Percentiles rank a stretch among this genome's conserved stretches.
phyloP scores from a whole-genome alignment of 2,113 vertebrate genomes.

The Chamaea fasciata region DNA sequence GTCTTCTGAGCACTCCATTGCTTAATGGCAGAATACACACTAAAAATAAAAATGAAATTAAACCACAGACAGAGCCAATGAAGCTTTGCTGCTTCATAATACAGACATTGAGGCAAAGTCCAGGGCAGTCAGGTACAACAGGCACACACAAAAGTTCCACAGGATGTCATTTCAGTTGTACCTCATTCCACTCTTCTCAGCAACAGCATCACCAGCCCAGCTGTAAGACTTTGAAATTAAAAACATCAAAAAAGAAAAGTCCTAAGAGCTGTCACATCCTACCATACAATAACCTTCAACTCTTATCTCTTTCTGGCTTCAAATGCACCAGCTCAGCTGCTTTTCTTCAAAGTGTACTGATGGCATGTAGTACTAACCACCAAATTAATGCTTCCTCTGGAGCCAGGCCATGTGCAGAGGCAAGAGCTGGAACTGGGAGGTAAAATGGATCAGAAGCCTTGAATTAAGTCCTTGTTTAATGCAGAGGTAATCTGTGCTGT shows the following conservation, averaged over 20 bases:
- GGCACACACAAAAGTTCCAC: neutral
- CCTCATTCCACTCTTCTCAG: neutral
- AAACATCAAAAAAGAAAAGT: neutral
- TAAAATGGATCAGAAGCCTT: slow-evolving; percentile 10
- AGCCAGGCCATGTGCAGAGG: neutral
- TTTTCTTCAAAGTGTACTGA: neutral
- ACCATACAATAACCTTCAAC: neutral
- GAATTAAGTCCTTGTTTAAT: slow-evolving; percentile 19
- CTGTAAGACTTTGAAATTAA: neutral
- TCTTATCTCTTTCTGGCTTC: neutral
- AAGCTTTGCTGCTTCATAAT: neutral
- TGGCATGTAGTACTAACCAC: neutral
- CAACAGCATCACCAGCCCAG: neutral
- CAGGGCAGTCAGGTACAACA: neutral
- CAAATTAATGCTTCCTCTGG: neutral
- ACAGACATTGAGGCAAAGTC: neutral
- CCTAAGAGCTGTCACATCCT: neutral
- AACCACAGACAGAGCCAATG: neutral
- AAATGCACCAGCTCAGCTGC: neutral
- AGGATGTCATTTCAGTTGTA: neutral
- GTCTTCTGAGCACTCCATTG: neutral
- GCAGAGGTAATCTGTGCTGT: neutral
- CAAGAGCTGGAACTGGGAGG: neutral
- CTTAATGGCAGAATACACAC: neutral
- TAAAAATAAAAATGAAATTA: neutral